Conservation (phyloP, 2,797 vertebrate genomes). For the Acanthis flammea region DNA sequence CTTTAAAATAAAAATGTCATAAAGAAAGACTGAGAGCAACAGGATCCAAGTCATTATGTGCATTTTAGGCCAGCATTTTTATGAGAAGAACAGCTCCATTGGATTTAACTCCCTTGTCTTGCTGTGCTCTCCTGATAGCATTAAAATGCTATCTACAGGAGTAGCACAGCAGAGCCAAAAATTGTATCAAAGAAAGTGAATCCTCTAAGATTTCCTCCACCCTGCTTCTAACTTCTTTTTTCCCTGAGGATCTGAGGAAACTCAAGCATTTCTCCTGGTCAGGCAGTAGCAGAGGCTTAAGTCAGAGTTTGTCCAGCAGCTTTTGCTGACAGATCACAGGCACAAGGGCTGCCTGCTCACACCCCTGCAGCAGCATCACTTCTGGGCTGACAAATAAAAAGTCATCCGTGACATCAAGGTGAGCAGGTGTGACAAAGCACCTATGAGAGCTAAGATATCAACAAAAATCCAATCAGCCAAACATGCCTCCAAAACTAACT, state of each 20-base stretch:
- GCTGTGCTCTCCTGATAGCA: background rate
- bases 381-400: background rate
- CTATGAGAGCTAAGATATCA: background rate
- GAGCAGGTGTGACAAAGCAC: background rate
- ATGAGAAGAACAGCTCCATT: background rate
- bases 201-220: background rate
- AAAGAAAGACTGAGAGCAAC: background rate
- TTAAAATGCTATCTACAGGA: background rate
- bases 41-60: background rate
- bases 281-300: background rate
- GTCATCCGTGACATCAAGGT: background rate
- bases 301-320: background rate
- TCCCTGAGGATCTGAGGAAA: background rate
- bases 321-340: background rate
- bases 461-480: constrained; percentile 21
- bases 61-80: constrained; percentile 23
- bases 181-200: background rate
- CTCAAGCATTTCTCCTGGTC: background rate
- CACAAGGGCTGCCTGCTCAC: background rate
- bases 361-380: accelerated
- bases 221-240: background rate
- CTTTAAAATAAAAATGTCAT: background rate
- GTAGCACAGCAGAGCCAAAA: background rate
- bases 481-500: background rate
- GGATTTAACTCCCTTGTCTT: background rate